Percentiles rank a stretch among this genome's conserved stretches.
phyloP scores from a whole-genome alignment of 2,113 vertebrate species.

The Hemichromis elongatus region DNA sequence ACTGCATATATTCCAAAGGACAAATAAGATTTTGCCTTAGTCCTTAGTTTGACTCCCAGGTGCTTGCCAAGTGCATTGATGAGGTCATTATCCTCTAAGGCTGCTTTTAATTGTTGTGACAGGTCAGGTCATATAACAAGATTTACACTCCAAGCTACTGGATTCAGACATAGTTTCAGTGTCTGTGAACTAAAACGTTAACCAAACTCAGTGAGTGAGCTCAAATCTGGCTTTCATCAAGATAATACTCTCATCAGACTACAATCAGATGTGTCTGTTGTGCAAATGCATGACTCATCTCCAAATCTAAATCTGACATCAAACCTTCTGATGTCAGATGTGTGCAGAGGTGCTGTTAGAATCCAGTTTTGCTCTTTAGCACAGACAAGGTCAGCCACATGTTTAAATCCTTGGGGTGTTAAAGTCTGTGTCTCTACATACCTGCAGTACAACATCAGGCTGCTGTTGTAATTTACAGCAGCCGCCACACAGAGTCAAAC shows the following conservation, averaged over 20 bases:
- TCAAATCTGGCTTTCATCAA: conserved; percentile 1
- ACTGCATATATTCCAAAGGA: conserved; percentile 3
- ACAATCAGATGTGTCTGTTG: conserved; percentile 16
- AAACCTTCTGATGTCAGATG: conserved; percentile 9
- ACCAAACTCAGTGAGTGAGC: neutral
- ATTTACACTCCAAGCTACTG: neutral
- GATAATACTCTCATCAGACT: neutral
- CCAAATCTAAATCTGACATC: neutral
- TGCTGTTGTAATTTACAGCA: conserved; percentile 26
- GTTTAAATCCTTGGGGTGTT: neutral
- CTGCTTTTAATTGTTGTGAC: neutral
- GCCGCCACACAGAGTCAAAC: neutral
- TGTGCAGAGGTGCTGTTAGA: neutral
- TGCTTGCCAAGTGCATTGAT: conserved; percentile 12
- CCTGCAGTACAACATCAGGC: conserved; percentile 1
- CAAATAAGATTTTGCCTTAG: conserved; percentile 38
- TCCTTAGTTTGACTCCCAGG: neutral
- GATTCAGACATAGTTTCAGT: conserved; percentile 22
- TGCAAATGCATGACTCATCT: conserved; percentile 20
- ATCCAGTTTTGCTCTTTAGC: neutral
- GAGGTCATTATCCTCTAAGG: conserved; percentile 30
- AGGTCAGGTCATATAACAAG: neutral
- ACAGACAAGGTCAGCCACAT: neutral
- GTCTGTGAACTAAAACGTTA: conserved; percentile 14
- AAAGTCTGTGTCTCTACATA: neutral